Conservation (phyloP, 2,113 vertebrate genomes). For the Bothrops jararaca region DNA sequence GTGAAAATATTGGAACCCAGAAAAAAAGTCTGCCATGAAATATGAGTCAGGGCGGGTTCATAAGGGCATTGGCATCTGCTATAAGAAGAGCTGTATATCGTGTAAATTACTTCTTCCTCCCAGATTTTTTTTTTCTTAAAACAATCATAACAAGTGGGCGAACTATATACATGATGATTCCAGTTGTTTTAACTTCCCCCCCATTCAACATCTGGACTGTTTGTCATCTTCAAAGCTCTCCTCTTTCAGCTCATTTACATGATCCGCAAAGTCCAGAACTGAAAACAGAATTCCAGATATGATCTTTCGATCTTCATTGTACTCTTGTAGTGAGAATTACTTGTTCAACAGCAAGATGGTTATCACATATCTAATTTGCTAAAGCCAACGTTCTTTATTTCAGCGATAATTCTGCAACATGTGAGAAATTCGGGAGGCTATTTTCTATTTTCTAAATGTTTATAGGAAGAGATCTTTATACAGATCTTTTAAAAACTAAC, state of each 20-base stretch:
- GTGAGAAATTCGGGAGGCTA: background rate
- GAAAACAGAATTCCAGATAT: background rate
- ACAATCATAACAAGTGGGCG: background rate
- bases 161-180: background rate
- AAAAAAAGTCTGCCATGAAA: background rate
- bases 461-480: background rate
- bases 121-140: background rate
- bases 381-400: background rate
- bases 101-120: background rate
- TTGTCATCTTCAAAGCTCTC: background rate
- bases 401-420: background rate
- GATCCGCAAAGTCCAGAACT: background rate
- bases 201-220: background rate
- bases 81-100: no score
- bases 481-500: background rate
- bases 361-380: slow-evolving; percentile 8
- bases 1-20: background rate
- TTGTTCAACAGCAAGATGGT: background rate
- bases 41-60: background rate
- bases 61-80: background rate
- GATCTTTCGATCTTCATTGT: background rate
- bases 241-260: background rate
- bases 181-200: background rate
- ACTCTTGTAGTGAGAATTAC: background rate
- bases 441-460: background rate